Evolutionary conservation across 2,113 vertebrate species (phyloP).

Genomic region (Caretta caretta): DNA sequence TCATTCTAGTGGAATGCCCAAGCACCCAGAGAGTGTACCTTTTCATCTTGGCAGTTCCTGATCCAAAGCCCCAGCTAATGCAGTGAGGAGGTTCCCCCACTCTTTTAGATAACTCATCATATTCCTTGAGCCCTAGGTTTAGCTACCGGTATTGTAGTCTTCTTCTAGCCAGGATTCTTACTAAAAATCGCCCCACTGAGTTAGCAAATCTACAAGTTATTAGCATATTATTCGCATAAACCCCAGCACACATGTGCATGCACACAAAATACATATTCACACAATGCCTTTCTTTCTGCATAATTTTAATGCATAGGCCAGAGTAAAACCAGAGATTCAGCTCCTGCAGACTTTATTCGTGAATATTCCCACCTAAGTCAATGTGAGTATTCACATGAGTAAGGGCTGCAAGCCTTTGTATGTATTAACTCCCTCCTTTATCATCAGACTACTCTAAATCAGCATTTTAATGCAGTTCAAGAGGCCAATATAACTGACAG

Average conservation of each 20-base stretch:
- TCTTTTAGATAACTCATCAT: neutral
- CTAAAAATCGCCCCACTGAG: neutral
- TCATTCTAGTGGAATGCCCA: neutral
- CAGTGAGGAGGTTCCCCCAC: neutral
- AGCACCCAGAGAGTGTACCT: neutral
- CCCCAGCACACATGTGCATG: neutral
- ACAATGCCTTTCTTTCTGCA: neutral
- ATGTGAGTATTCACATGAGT: slow-evolving; percentile 20
- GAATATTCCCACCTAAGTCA: slow-evolving; percentile 57
- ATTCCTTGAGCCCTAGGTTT: neutral
- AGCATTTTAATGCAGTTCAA: neutral
- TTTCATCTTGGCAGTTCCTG: neutral
- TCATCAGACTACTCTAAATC: neutral
- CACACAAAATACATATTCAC: neutral
- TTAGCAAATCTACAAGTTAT: neutral
- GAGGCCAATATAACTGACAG: neutral
- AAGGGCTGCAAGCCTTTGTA: slow-evolving; percentile 20
- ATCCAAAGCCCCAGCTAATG: neutral
- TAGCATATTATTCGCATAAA: neutral
- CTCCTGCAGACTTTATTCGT: slow-evolving; percentile 45
- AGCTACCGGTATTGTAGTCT: neutral
- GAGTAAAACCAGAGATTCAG: slow-evolving; percentile 46
- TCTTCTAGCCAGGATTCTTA: neutral
- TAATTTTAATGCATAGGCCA: neutral
- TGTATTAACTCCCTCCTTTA: neutral